These are phyloP conservation scores for Eptatretus atami DNA, from an alignment of 2,797 vertebrate species.

Conservation along the genomic window DNA sequence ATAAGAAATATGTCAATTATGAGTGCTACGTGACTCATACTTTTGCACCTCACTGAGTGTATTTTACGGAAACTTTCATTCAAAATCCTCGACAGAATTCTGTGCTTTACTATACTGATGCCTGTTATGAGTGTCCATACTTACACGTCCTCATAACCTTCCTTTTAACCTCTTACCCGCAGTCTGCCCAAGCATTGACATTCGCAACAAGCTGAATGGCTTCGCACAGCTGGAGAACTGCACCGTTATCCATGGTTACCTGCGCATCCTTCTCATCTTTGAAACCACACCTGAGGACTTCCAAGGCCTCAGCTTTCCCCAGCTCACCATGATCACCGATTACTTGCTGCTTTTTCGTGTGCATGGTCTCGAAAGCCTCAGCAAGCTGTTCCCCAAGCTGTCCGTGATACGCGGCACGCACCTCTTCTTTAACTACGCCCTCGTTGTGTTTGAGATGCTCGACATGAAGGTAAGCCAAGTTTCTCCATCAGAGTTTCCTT, in stretches of 20 bases:
- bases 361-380: slow-evolving; percentile 24
- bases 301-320: slow-evolving; percentile 20
- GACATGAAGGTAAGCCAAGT: slow-evolving; percentile 13
- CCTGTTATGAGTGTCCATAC: no score
- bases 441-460: slow-evolving; percentile 30
- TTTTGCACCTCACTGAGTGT: no score
- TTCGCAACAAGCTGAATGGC: slow-evolving; percentile 21
- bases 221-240: slow-evolving; percentile 25
- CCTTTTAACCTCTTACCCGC: background rate
- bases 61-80: no score
- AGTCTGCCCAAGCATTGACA: slow-evolving; percentile 32
- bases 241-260: slow-evolving; percentile 24
- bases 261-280: slow-evolving; percentile 31
- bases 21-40: no score
- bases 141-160: no score
- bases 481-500: no score
- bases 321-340: slow-evolving; percentile 25
- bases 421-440: slow-evolving; percentile 26
- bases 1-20: no score
- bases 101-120: no score
- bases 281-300: slow-evolving; percentile 21
- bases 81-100: no score
- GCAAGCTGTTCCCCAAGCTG: slow-evolving; percentile 30
- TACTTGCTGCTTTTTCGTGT: slow-evolving; percentile 29
- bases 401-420: slow-evolving; percentile 20